Conservation (phyloP, 1,140 invertebrate genomes). For the Lordiphosa collinella region DNA sequence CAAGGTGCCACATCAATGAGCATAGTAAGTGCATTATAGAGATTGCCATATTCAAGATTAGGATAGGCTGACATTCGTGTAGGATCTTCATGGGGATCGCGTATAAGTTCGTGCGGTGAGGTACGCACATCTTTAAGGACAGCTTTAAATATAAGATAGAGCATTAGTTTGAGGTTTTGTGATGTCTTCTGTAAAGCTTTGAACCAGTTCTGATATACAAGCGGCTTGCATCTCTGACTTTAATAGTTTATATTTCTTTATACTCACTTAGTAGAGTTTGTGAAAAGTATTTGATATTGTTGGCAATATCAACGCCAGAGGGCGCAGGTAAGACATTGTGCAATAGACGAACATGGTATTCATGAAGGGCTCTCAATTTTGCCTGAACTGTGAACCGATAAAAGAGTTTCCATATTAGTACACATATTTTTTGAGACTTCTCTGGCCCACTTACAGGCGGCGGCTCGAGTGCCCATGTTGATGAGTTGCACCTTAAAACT, state of each 20-base stretch:
- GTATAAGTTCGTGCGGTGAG: constrained; percentile 93
- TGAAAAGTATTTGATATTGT: constrained; percentile 98
- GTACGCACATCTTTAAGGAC: constrained; percentile 96
- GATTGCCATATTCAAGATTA: constrained; percentile 95
- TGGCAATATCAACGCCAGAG: constrained; percentile 96
- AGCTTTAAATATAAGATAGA: constrained; percentile 81
- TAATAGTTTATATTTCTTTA: neutral
- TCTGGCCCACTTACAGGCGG: constrained; percentile 84
- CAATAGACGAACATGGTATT: constrained; percentile 95
- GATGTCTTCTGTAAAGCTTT: no score
- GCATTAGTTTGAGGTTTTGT: neutral
- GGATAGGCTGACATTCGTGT: constrained; percentile 94
- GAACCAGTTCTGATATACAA: no score
- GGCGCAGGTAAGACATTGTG: constrained; percentile 95
- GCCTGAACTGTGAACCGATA: constrained; percentile 89
- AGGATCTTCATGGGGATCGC: constrained; percentile 90
- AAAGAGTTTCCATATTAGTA: neutral
- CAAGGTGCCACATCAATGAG: constrained; percentile 90
- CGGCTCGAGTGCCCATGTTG: constrained; percentile 87
- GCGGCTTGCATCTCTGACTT: no score
- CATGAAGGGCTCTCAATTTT: constrained; percentile 97
- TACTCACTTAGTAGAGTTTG: constrained; percentile 96
- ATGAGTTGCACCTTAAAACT: constrained; percentile 84
- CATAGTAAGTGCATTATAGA: constrained; percentile 93
- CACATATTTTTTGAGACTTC: constrained; percentile 37